These are phyloP conservation scores for Ctenodactylus gundi DNA, from an alignment of 2,113 vertebrate genomes.

Conservation along the genomic window DNA sequence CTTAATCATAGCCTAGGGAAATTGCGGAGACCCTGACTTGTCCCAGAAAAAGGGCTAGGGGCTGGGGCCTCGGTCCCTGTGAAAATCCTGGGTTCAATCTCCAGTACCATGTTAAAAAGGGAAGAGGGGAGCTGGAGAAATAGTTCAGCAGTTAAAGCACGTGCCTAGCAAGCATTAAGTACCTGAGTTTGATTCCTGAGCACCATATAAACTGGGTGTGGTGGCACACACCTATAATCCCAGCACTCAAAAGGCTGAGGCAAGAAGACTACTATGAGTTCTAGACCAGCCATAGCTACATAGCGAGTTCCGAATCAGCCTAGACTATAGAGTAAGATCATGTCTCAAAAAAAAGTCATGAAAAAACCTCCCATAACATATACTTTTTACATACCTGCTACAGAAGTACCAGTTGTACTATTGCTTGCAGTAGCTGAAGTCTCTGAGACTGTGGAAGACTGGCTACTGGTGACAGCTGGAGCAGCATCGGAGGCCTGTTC, in stretches of 20 bases:
- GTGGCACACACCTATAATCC: too few species aligned
- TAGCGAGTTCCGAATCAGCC: too few species aligned
- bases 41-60: background rate
- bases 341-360: background rate
- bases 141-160: too few species aligned
- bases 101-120: background rate
- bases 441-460: conserved; percentile 88
- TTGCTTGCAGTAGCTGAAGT: conserved; percentile 83
- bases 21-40: background rate
- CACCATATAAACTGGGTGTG: too few species aligned
- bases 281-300: too few species aligned
- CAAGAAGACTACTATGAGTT: too few species aligned
- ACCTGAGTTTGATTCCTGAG: too few species aligned
- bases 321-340: too few species aligned
- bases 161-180: too few species aligned
- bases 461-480: conserved; percentile 88
- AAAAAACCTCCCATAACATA: background rate
- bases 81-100: background rate
- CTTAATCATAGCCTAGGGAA: too few species aligned
- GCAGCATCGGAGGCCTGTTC: conserved; percentile 91
- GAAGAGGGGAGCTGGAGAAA: too few species aligned
- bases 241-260: too few species aligned
- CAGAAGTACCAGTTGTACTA: conserved; percentile 84
- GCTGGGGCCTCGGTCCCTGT: background rate
- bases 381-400: conserved; percentile 86